Evolutionary conservation across 2,888 invertebrate genomes (phyloP), one percentile per base, ranked within the genome.

Genomic region (Amblyjoppa proteus): DNA sequence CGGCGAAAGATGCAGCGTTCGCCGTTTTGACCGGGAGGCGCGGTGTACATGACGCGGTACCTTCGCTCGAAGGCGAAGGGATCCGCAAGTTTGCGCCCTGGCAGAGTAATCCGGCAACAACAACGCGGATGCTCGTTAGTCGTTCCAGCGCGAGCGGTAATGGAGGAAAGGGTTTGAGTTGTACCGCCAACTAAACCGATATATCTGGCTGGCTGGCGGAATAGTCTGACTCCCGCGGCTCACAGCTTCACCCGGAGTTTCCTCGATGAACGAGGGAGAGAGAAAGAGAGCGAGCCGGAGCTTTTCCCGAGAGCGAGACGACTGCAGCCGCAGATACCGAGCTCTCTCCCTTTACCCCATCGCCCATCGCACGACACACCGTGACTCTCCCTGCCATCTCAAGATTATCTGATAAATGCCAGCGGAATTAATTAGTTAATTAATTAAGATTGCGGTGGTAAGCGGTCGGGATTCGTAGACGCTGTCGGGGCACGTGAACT

Each of bases 401-500:
- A 85, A 87, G 89, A 89, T 89, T 88, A 92, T 91, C 91, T 89
- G 92, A 92, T 91, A 90, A 92, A 90, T 89, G 89, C 86, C 86
- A 88, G 83, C 87, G 82, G 89, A 91, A 91, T 92, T 91, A 91
- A 92, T 92, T 93, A 92, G 89, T 91, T 91, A 91, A 92, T 90
- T 90, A 90, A 89, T 91, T 90, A 88, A 91, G 90, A 91, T 90
- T 90, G 45, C 88, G 88, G 88, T 77, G 85, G 75, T 49, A 16
- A 25, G 58, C 58, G 58, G 28, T 58, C 81, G 58, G 64, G 75
- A 83, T 73, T n/a, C 83, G 34, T 64, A 34, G 76, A 71, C 71
- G 49, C 66, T 66, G 49, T 38, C 53, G 16, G 38, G 70, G 56
- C 31, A 34, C 28, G 75, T 71, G 64, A 51, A 31, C 68, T 49